These are phyloP conservation scores for Xestia ashworthii DNA, from an alignment of 2,888 invertebrate genomes.

Conservation along the genomic window DNA sequence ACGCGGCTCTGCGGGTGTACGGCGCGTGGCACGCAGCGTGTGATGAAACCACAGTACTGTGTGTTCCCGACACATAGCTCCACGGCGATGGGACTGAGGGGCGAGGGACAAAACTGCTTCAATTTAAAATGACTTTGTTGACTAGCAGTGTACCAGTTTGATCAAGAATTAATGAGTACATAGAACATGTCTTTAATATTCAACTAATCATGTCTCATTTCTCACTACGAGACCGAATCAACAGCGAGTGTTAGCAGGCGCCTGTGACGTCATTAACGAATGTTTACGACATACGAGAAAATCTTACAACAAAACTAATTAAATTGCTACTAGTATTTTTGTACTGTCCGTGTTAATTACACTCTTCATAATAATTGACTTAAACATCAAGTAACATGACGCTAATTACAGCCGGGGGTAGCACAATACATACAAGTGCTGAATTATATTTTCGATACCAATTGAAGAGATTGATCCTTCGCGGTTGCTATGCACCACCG, in stretches of 20 bases:
- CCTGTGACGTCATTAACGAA: not conserved
- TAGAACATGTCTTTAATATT: not conserved
- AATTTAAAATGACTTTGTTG: not conserved
- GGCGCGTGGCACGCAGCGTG: not conserved
- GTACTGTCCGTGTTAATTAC: not conserved
- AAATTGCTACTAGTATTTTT: not conserved
- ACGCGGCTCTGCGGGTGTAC: not conserved
- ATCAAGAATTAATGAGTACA: not conserved
- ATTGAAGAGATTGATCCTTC: conserved; percentile 30
- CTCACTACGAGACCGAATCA: not conserved
- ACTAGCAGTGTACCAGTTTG: not conserved
- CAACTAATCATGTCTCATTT: not conserved
- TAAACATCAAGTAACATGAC: conserved; percentile 17
- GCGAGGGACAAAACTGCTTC: not conserved
- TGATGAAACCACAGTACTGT: not conserved
- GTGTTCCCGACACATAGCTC: not conserved
- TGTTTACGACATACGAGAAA: not conserved
- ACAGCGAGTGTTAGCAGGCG: not conserved
- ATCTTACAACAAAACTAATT: not conserved
- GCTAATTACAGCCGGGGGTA: conserved; percentile 23
- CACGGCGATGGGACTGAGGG: not conserved
- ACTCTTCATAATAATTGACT: not conserved
- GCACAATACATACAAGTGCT: conserved; percentile 4
- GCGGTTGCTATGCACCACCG: conserved; percentile 44
- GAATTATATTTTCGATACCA: conserved; percentile 42